These are phyloP conservation scores for Stenopsyche tienmushanensis DNA, from an alignment of 1,140 invertebrate genomes.

Conservation along the genomic window DNA sequence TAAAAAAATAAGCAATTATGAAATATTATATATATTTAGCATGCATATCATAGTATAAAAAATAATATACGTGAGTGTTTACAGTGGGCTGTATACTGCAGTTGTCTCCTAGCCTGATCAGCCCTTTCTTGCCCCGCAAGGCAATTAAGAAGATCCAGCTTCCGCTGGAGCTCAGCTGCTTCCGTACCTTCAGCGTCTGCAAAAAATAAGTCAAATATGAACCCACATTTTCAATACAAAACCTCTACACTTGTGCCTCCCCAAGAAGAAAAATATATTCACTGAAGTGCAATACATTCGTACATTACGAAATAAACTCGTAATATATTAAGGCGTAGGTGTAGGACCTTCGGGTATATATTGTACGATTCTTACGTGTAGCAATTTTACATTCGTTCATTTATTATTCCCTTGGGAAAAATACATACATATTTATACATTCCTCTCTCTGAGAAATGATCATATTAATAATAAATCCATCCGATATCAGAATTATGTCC, in stretches of 20 bases:
- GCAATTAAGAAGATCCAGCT: conserved; percentile 88
- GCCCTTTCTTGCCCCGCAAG: conserved; percentile 81
- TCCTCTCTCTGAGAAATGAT: no score
- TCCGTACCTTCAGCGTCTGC: conserved; percentile 87
- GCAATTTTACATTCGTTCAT: no score
- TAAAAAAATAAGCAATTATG: no score
- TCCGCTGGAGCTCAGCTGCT: conserved; percentile 86
- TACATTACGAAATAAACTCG: not conserved
- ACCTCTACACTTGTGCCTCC: not conserved
- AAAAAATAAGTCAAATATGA: conserved; percentile 19
- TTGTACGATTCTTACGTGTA: no score
- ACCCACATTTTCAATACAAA: not conserved
- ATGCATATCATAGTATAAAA: no score
- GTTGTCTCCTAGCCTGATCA: conserved; percentile 53
- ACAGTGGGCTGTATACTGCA: conserved; percentile 57
- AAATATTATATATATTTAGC: no score
- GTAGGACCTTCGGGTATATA: no score
- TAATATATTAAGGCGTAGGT: no score
- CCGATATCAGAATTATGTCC: no score
- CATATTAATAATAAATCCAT: no score
- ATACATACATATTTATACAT: no score
- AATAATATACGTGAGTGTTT: conserved; percentile 39
- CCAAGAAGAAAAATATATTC: not conserved
- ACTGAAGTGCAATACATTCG: not conserved
- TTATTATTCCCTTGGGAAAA: no score